Percentiles rank a stretch among this genome's conserved stretches.
These are phyloP conservation scores for Zelostemma sp. DNA, from an alignment of 1,140 invertebrate genomes.

Conservation along the genomic window DNA sequence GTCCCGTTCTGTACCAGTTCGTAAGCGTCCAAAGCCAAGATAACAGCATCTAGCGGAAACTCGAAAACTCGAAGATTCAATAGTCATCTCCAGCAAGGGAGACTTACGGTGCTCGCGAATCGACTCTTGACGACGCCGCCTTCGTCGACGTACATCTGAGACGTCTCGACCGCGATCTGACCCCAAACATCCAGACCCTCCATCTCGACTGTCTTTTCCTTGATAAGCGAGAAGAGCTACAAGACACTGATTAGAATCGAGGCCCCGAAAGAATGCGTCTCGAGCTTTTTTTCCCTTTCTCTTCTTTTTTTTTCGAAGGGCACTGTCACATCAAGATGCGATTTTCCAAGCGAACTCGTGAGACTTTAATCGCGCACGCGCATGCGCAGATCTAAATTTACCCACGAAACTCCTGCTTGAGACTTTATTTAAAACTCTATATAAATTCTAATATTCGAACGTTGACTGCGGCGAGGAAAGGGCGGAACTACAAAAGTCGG, in stretches of 20 bases:
- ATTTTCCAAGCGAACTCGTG: background rate
- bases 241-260: constrained; percentile 13
- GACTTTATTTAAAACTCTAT: background rate
- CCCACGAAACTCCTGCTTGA: background rate
- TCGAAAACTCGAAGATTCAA: background rate
- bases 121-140: constrained; percentile 81
- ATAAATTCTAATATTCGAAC: too few relatives aligned
- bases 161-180: constrained; percentile 84
- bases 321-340: background rate
- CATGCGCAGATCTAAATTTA: background rate
- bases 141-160: constrained; percentile 85
- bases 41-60: background rate
- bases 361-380: background rate
- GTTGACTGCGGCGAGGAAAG: too few relatives aligned
- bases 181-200: constrained; percentile 80
- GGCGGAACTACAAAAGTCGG: too few relatives aligned
- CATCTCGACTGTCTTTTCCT: constrained; percentile 38
- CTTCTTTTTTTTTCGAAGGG: background rate
- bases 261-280: background rate
- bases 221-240: constrained; percentile 15
- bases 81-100: background rate
- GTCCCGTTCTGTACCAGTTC: background rate
- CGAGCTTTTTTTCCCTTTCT: background rate
- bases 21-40: background rate
- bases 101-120: constrained; percentile 84